Percentiles rank a stretch among this genome's conserved stretches.
Conservation (phyloP, 2,113 vertebrate genomes). For the Dinomys branickii region DNA sequence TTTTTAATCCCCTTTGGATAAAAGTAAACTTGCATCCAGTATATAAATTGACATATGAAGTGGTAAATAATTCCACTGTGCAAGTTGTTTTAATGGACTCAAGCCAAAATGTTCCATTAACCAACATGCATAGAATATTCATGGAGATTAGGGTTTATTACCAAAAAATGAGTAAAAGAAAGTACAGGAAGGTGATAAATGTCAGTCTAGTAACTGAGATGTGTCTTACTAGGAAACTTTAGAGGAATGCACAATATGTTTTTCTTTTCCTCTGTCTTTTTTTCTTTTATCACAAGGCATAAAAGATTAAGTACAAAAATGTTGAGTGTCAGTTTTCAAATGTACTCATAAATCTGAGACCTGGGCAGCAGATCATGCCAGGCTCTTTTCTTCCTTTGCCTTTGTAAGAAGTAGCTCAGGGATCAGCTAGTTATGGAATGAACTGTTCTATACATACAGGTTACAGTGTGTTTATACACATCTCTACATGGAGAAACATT, state of each 20-base stretch:
- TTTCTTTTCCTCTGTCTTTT: background rate
- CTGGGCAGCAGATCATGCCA: conserved; percentile 58
- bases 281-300: background rate
- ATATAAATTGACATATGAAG: conserved; percentile 81
- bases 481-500: conserved; percentile 62
- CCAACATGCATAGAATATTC: conserved; percentile 86
- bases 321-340: conserved; percentile 79
- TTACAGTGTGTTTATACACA: conserved; percentile 57
- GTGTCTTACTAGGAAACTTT: conserved; percentile 54
- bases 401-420: conserved; percentile 27
- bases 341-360: conserved; percentile 80
- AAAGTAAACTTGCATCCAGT: conserved; percentile 78
- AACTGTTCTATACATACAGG: background rate
- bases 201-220: conserved; percentile 57
- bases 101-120: conserved; percentile 84
- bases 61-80: conserved; percentile 86
- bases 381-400: conserved; percentile 55
- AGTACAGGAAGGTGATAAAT: conserved; percentile 70
- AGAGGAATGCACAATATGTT: conserved; percentile 31
- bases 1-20: conserved; percentile 78
- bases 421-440: background rate
- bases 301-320: conserved; percentile 82
- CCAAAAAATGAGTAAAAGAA: conserved; percentile 73
- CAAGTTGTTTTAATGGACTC: conserved; percentile 83
- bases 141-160: conserved; percentile 84